phyloP scores from a whole-genome alignment of 2,113 vertebrate genomes.

The Stegastes partitus region DNA sequence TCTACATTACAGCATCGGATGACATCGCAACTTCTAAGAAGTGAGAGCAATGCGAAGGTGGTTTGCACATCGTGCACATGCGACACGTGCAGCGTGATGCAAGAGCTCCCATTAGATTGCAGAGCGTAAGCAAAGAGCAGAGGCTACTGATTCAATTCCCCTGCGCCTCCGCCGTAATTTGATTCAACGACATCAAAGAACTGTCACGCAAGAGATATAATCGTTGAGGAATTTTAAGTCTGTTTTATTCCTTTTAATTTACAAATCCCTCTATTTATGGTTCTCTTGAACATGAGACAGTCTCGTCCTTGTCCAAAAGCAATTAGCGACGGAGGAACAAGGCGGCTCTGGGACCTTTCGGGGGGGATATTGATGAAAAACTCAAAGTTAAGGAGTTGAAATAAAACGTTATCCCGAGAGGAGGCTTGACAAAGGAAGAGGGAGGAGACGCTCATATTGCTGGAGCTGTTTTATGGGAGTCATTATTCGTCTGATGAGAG shows the following conservation, averaged over 20 bases:
- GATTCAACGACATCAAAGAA: background rate
- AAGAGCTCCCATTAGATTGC: background rate
- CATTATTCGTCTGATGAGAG: conserved; percentile 56
- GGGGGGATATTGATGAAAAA: conserved; percentile 9
- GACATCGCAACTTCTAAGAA: conserved; percentile 31
- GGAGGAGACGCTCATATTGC: background rate
- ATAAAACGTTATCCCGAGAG: conserved; percentile 1
- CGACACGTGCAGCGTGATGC: conserved; percentile 6
- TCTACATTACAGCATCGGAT: conserved; percentile 39
- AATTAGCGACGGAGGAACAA: conserved; percentile 13
- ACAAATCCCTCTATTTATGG: background rate
- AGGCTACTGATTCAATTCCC: background rate
- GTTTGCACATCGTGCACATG: conserved; percentile 8
- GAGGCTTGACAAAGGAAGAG: background rate
- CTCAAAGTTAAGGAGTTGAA: background rate
- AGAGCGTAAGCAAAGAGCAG: background rate
- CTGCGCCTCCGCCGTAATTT: background rate
- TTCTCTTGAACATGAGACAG: background rate
- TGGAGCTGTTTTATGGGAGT: conserved; percentile 50
- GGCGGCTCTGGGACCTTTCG: background rate
- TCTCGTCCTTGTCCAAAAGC: background rate
- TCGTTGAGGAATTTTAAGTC: background rate
- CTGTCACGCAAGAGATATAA: background rate
- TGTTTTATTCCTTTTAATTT: too few species aligned
- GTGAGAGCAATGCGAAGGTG: conserved; percentile 28